phyloP scores from a whole-genome alignment of 2,888 invertebrate genomes.

The Oscheius onirici region DNA sequence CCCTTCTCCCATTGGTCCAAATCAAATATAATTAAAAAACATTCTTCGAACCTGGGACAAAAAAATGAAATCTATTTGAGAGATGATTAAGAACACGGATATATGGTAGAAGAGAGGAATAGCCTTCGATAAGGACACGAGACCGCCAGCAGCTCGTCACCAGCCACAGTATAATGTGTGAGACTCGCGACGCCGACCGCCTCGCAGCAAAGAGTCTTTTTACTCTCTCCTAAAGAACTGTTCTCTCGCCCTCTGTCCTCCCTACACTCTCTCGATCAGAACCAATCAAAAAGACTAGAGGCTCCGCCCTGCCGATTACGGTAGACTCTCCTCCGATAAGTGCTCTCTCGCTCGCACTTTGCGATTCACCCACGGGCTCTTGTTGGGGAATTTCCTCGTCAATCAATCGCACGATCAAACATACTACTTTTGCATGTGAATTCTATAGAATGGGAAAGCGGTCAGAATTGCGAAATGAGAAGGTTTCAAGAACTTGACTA shows the following conservation, averaged over 20 bases:
- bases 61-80: neutral
- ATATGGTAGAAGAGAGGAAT: neutral
- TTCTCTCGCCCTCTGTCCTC: constrained; percentile 1
- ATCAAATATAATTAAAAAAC: neutral
- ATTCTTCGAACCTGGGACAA: no score
- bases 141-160: constrained; percentile 9
- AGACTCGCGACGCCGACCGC: constrained; percentile 13
- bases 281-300: constrained; percentile 10
- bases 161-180: constrained; percentile 28
- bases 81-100: neutral
- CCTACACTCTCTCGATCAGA: constrained; percentile 10
- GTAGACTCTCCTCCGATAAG: constrained; percentile 30
- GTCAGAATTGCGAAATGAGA: neutral
- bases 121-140: constrained; percentile 10
- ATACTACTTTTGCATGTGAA: neutral
- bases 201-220: constrained; percentile 1
- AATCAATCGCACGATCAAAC: constrained; percentile 9
- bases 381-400: constrained; percentile 6
- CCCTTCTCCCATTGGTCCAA: neutral
- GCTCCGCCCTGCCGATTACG: constrained; percentile 17
- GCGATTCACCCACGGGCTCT: constrained; percentile 27
- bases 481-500: neutral
- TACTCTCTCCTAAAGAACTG: neutral
- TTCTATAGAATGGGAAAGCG: neutral
- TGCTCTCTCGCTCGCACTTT: constrained; percentile 23